Evolutionary conservation across 2,888 invertebrate species (phyloP), one percentile per base, ranked within the genome.

Genomic region (Zootermopsis nevadensis): DNA sequence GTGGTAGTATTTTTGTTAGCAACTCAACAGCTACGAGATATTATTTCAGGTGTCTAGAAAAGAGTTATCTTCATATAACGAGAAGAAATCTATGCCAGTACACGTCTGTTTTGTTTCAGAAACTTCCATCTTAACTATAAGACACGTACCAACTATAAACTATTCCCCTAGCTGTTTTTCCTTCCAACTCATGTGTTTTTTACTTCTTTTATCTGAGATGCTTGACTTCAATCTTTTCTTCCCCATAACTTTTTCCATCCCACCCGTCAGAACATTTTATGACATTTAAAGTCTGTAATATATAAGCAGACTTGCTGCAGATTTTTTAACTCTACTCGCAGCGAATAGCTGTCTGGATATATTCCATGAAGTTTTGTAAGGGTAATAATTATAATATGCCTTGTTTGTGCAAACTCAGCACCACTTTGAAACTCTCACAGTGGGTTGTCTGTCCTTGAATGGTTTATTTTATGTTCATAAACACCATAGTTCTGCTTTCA

Each of bases 131-230:
- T 60, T 60, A n/a, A 60, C 60, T 60, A 60, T 7, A 60, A 27
- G 60, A 60, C 60, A 60, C 60, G 60, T 60, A 60, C 60, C 60
- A 60, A 60, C 60, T 60, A 60, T 60, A 60, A 60, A 60, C 60
- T 60, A 60, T 60, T 60, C 60, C 60, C 60, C 60, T 60, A 27
- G 60, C n/a, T 60, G n/a, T 60, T 60, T 27, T 60, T 60, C 60
- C 27, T 60, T 60, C 60, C 1, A 60, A 27, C n/a, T n/a, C n/a
- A 7, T 3, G 6, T 4, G n/a, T 27, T 60, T 60, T 60, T 60
- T 60, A 60, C 60, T 60, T 27, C 6, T 60, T 60, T 60, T 60
- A 60, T 60, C 60, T 60, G 27, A 60, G 60, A 60, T n/a, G n/a
- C 27, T 60, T 60, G n/a, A n/a, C 60, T 60, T 27, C 60, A 60